A percentile compares a stretch with the other conserved stretches of the same genome.
Evolutionary conservation across 2,113 vertebrate species (phyloP).

Genomic region (Perca schrenkii): DNA sequence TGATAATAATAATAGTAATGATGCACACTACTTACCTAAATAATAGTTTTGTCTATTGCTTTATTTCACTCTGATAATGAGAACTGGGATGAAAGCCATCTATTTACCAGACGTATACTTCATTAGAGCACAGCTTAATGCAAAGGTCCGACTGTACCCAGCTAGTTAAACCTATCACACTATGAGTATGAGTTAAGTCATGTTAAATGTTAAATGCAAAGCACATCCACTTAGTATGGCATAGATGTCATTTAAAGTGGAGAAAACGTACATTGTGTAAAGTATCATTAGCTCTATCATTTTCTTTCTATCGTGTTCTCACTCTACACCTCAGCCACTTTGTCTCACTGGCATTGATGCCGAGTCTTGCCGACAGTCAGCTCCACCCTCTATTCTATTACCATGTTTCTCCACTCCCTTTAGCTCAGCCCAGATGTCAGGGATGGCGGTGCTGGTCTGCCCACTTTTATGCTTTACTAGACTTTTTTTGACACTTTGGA

Average conservation of each 20-base stretch:
- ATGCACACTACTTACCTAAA: too few relatives aligned
- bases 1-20: too few relatives aligned
- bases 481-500: constrained; percentile 17
- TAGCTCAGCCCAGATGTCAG: constrained; percentile 20
- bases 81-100: too few relatives aligned
- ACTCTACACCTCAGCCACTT: background rate
- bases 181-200: too few relatives aligned
- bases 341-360: constrained; percentile 4
- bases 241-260: background rate
- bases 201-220: background rate
- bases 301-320: background rate
- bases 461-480: constrained; percentile 13
- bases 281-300: constrained; percentile 1
- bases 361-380: constrained; percentile 25
- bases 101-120: too few relatives aligned
- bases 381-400: constrained; percentile 19
- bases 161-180: too few relatives aligned
- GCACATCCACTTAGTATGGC: background rate
- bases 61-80: too few relatives aligned
- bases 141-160: too few relatives aligned
- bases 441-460: background rate
- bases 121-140: too few relatives aligned
- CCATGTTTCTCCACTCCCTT: constrained; percentile 16
- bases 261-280: background rate
- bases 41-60: too few relatives aligned